These are phyloP conservation scores for Panorpa germanica DNA, from an alignment of 2,888 invertebrate genomes.

Conservation along the genomic window DNA sequence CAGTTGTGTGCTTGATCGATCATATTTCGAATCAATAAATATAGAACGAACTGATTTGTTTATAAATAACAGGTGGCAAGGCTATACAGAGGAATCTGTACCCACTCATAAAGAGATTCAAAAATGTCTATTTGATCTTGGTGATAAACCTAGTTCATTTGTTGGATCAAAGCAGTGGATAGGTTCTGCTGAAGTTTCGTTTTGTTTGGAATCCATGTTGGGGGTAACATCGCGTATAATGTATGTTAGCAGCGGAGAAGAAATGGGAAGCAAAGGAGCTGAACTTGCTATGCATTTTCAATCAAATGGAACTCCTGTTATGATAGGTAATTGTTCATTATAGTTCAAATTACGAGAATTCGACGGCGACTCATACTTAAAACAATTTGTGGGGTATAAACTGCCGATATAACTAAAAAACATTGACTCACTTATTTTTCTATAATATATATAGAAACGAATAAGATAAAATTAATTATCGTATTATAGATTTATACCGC, in stretches of 20 bases:
- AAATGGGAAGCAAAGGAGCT: conserved; percentile 57
- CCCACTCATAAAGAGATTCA: conserved; percentile 81
- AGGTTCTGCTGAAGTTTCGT: conserved; percentile 93
- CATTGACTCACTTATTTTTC: too few relatives aligned
- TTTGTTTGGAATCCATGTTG: conserved; percentile 67
- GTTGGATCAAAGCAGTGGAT: conserved; percentile 92
- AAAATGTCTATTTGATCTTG: conserved; percentile 81
- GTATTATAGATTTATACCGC: too few relatives aligned
- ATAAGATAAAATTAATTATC: too few relatives aligned
- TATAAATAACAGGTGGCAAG: conserved; percentile 60
- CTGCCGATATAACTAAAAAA: too few relatives aligned
- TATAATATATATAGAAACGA: too few relatives aligned
- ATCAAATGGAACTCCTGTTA: conserved; percentile 85
- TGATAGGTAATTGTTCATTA: conserved; percentile 67
- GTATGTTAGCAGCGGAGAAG: conserved; percentile 68
- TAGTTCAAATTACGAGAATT: conserved; percentile 3
- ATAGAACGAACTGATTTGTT: too few relatives aligned
- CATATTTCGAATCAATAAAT: not conserved
- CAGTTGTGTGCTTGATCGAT: too few relatives aligned
- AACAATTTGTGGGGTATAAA: too few relatives aligned
- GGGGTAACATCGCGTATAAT: conserved; percentile 64
- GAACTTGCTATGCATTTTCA: conserved; percentile 82
- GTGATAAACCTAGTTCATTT: conserved; percentile 78
- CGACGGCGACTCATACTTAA: too few relatives aligned
- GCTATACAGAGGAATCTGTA: conserved; percentile 53